phyloP scores from a whole-genome alignment of 2,888 invertebrate species.

The Drosophila demipolita region DNA sequence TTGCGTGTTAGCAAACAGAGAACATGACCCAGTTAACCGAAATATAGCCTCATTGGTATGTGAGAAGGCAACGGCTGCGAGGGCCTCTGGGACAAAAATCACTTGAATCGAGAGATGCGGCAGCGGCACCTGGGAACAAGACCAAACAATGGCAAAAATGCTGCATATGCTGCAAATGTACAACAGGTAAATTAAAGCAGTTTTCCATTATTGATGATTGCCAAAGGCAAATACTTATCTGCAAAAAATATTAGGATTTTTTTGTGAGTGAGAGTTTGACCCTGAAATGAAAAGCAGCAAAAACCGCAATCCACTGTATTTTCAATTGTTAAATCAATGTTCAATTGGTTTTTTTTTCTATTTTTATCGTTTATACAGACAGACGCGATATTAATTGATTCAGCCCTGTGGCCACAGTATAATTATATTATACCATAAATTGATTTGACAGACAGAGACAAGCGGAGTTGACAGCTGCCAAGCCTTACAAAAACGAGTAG shows the following conservation, averaged over 20 bases:
- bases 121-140: constrained; percentile 49
- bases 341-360: not conserved
- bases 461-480: constrained; percentile 59
- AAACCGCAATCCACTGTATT: constrained; percentile 1
- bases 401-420: constrained; percentile 51
- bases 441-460: constrained; percentile 46
- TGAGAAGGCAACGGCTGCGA: constrained; percentile 36
- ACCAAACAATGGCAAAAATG: constrained; percentile 48
- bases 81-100: constrained; percentile 63
- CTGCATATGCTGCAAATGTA: constrained; percentile 43
- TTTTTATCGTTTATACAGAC: constrained; percentile 3
- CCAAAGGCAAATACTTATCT: constrained; percentile 50
- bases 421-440: constrained; percentile 51
- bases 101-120: constrained; percentile 54
- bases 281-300: constrained; percentile 10
- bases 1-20: constrained; percentile 47
- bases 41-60: constrained; percentile 66
- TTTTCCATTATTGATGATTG: constrained; percentile 29
- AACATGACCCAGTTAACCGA: constrained; percentile 35
- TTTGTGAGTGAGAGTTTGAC: constrained; percentile 6
- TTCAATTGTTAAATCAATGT: constrained; percentile 40
- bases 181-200: constrained; percentile 17
- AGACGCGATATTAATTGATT: constrained; percentile 61
- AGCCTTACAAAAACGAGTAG: constrained; percentile 7
- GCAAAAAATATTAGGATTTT: constrained; percentile 39